Percentiles rank a stretch among this genome's conserved stretches.
phyloP scores from a whole-genome alignment of 2,888 invertebrate genomes.

The Atrina japonica region DNA sequence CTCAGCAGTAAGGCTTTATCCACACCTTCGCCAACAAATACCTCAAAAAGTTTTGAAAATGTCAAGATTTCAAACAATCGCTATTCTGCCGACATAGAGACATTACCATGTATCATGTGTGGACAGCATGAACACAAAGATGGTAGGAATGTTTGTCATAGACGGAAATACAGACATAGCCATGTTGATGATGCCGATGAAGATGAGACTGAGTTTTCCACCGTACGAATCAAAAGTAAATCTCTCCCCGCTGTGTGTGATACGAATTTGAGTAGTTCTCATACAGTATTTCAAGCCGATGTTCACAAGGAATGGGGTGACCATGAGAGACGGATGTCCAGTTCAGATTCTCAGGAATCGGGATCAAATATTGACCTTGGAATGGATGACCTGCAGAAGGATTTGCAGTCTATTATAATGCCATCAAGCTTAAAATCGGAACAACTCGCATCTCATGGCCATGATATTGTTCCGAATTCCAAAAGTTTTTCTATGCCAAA shows the following conservation, averaged over 20 bases:
- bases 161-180: constrained; percentile 29
- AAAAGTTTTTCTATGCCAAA: constrained; percentile 17
- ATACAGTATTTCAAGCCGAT: constrained; percentile 72
- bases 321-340: constrained; percentile 46
- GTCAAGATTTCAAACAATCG: constrained; percentile 43
- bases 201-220: constrained; percentile 47
- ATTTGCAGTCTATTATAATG: constrained; percentile 67
- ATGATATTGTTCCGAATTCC: neutral
- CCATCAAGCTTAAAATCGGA: constrained; percentile 28
- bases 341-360: constrained; percentile 57
- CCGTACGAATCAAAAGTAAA: constrained; percentile 59
- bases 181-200: constrained; percentile 53
- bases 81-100: constrained; percentile 29
- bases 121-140: constrained; percentile 49
- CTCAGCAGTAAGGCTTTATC: constrained; percentile 63
- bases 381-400: constrained; percentile 63
- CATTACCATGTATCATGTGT: constrained; percentile 55
- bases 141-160: constrained; percentile 43
- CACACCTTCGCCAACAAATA: constrained; percentile 50
- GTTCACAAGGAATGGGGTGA: constrained; percentile 74
- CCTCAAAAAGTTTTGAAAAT: constrained; percentile 62
- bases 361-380: constrained; percentile 52
- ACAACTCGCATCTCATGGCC: neutral
- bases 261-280: constrained; percentile 61
- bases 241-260: constrained; percentile 63